A percentile compares a stretch with the other conserved stretches of the same genome.
Evolutionary conservation across 2,797 vertebrate species (phyloP).

Genomic region (Leucoraja ocellata): DNA sequence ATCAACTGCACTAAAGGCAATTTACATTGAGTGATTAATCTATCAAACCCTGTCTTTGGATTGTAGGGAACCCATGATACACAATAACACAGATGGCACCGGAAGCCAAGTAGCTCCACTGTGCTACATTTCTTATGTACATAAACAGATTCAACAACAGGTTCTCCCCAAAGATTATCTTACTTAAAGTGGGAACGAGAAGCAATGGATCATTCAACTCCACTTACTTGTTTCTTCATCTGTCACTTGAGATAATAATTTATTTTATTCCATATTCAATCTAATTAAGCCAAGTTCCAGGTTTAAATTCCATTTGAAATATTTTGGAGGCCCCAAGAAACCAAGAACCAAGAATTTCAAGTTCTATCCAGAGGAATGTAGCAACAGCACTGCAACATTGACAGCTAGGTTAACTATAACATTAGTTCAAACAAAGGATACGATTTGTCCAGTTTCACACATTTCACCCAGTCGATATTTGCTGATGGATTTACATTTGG

Average conservation of each 20-base stretch:
- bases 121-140: no score
- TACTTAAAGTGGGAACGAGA: not conserved
- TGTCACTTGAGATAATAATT: not conserved
- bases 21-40: no score
- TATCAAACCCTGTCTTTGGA: no score
- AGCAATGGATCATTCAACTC: no score
- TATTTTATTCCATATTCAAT: not conserved
- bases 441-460: constrained; percentile 65
- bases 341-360: not conserved
- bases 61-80: no score
- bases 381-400: not conserved
- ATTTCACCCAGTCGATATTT: constrained; percentile 68
- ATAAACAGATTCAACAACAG: no score
- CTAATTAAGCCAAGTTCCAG: not conserved
- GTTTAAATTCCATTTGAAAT: no score
- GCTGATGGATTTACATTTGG: constrained; percentile 53
- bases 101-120: no score
- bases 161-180: not conserved
- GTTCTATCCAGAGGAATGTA: constrained; percentile 35
- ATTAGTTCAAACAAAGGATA: constrained; percentile 57
- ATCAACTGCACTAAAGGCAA: no score
- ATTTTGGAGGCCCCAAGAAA: no score
- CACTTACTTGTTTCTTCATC: no score
- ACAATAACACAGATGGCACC: no score
- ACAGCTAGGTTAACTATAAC: not conserved